Evolutionary conservation across 2,113 vertebrate genomes (phyloP), one percentile per base, ranked within the genome.

Genomic region (Lathamus discolor): DNA sequence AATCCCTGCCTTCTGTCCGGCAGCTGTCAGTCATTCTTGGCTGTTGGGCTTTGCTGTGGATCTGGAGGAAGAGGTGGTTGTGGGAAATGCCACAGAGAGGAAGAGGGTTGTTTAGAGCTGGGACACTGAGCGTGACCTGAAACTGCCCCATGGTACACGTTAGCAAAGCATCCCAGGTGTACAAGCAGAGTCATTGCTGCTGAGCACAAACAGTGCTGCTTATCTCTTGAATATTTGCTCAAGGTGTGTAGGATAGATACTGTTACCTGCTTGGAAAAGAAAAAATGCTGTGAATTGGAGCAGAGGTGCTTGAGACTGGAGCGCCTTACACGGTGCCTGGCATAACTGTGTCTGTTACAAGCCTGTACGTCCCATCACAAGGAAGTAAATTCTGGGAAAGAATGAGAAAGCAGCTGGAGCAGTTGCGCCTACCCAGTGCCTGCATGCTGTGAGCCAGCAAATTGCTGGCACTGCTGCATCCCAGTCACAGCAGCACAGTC

Each of bases 201-300:
- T 20, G 46, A 83, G 67, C 57, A 66, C 39, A 29, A 55, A 67
- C 66, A 68, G 52, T 1, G 54, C 64, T 93, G 79, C 87, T 91
- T 49, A 46, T 82, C 93, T 91, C 75, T 25, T 16, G 78, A 59
- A 35, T 86, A 83, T 68, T 78, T 95, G 73, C 63, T 64, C 44
- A 88, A 76, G 92, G 83, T 81, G 79, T 55, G 83, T 37, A 92
- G 29, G 39, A 81, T 4, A 93, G 85, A 75, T 61, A 54, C 19
- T 83, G 51, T 63, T 88, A 90, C 66, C 95, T 83, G 52, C 70
- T 17, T 49, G 74, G 72, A 39, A 59, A 35, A 55, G 68, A 68
- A 90, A 92, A 92, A 95, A 81, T 48, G 85, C 88, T 86, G 81
- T 31, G 51, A 92, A 88, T 9, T 70, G 76, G 72, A 93, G 83